These are phyloP conservation scores for Paradisaea rubra DNA, from an alignment of 2,113 vertebrate genomes.

Conservation along the genomic window DNA sequence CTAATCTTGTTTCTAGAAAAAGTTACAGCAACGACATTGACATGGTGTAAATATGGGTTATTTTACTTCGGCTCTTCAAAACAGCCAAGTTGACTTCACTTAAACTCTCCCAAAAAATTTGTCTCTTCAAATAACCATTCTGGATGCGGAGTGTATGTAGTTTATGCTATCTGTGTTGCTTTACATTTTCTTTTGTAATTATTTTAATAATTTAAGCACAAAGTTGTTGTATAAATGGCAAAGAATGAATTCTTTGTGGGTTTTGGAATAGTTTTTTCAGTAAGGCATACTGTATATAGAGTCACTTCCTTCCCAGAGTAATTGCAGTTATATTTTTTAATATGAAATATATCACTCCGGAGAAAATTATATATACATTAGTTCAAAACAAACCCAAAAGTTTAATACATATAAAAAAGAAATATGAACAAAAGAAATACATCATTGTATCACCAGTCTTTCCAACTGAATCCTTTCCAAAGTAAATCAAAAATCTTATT, in stretches of 20 bases:
- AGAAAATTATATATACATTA: conserved; percentile 56
- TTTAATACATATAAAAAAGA: conserved; percentile 25
- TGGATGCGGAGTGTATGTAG: background rate
- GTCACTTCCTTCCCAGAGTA: conserved; percentile 1
- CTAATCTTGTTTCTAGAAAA: background rate
- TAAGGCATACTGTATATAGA: background rate
- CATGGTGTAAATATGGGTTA: background rate
- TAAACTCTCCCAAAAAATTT: background rate
- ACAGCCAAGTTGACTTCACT: background rate
- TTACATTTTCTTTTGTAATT: background rate
- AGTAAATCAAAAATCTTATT: conserved; percentile 68
- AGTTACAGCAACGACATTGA: background rate
- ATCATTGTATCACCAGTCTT: conserved; percentile 48
- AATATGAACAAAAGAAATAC: conserved; percentile 51
- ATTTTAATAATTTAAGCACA: background rate
- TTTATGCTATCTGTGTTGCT: background rate
- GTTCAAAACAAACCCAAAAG: conserved; percentile 48
- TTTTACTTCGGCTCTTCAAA: background rate
- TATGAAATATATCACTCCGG: conserved; percentile 25
- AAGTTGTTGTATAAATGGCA: background rate
- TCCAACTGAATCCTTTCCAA: conserved; percentile 69
- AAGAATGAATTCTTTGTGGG: background rate
- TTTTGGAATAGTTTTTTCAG: background rate
- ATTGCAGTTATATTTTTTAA: conserved; percentile 41
- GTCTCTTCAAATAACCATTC: background rate